phyloP scores from a whole-genome alignment of 2,888 invertebrate species.

The Lepetodrilus schrolli region DNA sequence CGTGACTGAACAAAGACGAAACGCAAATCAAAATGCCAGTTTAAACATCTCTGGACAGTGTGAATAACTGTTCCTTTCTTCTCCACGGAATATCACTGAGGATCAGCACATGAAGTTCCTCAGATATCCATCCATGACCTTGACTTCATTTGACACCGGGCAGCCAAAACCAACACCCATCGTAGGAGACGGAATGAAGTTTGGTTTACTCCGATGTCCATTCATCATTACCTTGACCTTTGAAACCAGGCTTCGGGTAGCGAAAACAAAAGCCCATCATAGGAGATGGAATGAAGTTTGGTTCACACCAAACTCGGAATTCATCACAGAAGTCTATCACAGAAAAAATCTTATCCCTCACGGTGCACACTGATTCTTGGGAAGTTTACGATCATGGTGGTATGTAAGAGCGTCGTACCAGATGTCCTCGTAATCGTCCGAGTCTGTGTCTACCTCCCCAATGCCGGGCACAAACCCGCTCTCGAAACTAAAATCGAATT shows the following conservation, averaged over 20 bases:
- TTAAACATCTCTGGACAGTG: too few relatives aligned
- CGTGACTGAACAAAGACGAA: too few relatives aligned
- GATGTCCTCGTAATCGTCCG: constrained; percentile 9
- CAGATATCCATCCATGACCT: too few relatives aligned
- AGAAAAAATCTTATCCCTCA: not conserved
- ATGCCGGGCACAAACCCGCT: not conserved
- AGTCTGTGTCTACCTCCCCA: not conserved
- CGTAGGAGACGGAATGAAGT: not conserved
- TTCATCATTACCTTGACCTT: not conserved
- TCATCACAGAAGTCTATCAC: not conserved
- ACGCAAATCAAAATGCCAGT: too few relatives aligned
- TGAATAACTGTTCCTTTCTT: too few relatives aligned
- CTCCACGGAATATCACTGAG: too few relatives aligned
- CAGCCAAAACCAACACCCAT: too few relatives aligned
- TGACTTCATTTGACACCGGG: not conserved
- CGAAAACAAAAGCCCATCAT: not conserved
- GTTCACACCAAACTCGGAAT: constrained; percentile 3
- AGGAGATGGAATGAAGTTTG: not conserved
- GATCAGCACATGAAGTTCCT: too few relatives aligned
- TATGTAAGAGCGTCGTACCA: constrained; percentile 23
- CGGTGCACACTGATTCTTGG: not conserved
- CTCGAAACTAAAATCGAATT: not conserved
- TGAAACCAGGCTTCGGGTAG: too few relatives aligned
- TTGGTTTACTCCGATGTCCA: too few relatives aligned
- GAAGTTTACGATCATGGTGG: not conserved